A percentile compares a stretch with the other conserved stretches of the same genome.
phyloP scores from a whole-genome alignment of 2,113 vertebrate genomes.

The Oreochromis aureus region DNA sequence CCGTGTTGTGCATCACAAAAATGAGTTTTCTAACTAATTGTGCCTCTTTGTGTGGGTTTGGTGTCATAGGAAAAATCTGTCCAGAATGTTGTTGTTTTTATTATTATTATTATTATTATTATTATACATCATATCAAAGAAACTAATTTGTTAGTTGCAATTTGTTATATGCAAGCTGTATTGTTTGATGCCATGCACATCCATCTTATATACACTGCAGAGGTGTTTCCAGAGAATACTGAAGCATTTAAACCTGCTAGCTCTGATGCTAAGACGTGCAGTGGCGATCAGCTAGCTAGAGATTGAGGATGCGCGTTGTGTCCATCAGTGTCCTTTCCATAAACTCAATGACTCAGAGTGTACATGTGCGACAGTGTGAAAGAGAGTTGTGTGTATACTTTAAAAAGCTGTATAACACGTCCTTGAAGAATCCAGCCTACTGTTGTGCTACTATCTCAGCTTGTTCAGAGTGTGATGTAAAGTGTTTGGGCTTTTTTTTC shows the following conservation, averaged over 20 bases:
- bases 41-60: conserved; percentile 27
- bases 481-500: neutral
- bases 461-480: conserved; percentile 24
- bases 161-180: conserved; percentile 29
- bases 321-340: conserved; percentile 1
- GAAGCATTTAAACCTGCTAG: conserved; percentile 43
- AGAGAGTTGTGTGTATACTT: conserved; percentile 2
- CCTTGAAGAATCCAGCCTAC: conserved; percentile 32
- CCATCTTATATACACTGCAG: neutral
- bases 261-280: neutral
- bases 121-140: neutral
- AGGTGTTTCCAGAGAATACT: conserved; percentile 12
- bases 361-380: neutral
- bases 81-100: neutral
- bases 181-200: neutral
- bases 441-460: conserved; percentile 13
- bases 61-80: neutral
- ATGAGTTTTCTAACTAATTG: neutral
- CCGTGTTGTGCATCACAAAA: neutral
- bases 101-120: neutral
- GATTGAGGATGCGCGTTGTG: neutral
- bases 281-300: neutral
- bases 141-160: neutral
- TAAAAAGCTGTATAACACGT: conserved; percentile 6
- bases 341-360: neutral